phyloP scores from a whole-genome alignment of 2,113 vertebrate genomes.

The Tilapia sparmanii region DNA sequence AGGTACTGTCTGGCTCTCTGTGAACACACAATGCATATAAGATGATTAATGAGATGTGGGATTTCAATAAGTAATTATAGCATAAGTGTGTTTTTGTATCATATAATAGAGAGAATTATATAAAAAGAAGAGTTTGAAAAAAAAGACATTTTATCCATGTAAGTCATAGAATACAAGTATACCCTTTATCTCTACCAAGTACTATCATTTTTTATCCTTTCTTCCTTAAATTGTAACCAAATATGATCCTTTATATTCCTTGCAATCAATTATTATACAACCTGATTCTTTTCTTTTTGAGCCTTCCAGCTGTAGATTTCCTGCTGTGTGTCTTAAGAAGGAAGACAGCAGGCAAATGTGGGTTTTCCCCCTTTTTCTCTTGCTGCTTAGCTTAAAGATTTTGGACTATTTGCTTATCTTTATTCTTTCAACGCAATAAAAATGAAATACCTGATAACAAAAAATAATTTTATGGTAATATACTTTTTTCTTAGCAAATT shows the following conservation, averaged over 20 bases:
- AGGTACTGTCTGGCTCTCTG: slow-evolving; percentile 97
- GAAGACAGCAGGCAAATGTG: background rate
- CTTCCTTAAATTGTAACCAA: background rate
- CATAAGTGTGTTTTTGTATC: background rate
- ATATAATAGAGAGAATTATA: background rate
- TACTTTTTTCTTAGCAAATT: background rate
- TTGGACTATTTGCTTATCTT: background rate
- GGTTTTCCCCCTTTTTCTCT: background rate
- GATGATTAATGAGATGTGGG: background rate
- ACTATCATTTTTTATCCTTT: background rate
- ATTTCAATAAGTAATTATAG: background rate
- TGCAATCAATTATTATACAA: background rate
- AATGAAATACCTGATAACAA: background rate
- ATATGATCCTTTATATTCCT: background rate
- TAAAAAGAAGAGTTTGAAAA: background rate
- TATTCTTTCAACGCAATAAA: background rate
- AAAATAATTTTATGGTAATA: background rate
- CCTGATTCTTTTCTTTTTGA: rapidly evolving
- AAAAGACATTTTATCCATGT: background rate
- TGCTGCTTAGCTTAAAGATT: background rate
- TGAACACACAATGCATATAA: background rate
- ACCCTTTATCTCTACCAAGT: background rate
- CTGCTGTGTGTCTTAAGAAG: background rate
- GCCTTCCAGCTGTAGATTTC: background rate
- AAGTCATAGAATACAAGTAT: background rate